Percentiles rank a stretch among this genome's conserved stretches.
Evolutionary conservation across 2,888 invertebrate species (phyloP).

Genomic region (Chalcosyrphus nemorum): DNA sequence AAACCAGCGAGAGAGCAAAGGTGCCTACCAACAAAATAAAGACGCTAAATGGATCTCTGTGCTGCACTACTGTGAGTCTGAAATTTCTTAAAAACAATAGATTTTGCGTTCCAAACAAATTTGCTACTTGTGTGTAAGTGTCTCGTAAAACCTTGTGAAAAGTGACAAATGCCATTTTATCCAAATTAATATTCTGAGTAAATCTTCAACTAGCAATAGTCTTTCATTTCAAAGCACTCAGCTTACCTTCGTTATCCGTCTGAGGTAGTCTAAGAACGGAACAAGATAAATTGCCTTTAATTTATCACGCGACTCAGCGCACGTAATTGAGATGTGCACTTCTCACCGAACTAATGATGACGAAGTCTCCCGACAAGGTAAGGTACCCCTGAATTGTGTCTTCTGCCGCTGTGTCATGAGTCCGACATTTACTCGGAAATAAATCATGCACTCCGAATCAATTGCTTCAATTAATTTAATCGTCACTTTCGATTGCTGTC

Average conservation of each 20-base stretch:
- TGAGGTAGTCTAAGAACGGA: neutral
- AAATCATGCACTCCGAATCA: slow-evolving; percentile 68
- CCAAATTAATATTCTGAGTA: too few species aligned
- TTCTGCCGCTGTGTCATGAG: slow-evolving; percentile 25
- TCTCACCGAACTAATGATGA: slow-evolving; percentile 3
- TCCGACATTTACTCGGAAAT: slow-evolving; percentile 54
- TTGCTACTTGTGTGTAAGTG: too few species aligned
- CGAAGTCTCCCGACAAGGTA: slow-evolving; percentile 42
- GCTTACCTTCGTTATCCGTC: neutral
- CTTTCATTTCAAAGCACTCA: neutral
- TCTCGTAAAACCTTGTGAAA: too few species aligned
- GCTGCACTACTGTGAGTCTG: too few species aligned
- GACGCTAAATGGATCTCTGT: too few species aligned
- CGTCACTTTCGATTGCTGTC: slow-evolving; percentile 59
- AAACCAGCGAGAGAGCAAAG: too few species aligned
- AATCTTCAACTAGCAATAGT: too few species aligned
- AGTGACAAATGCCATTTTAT: too few species aligned
- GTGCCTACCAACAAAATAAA: too few species aligned
- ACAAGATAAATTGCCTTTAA: neutral
- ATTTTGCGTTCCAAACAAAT: too few species aligned
- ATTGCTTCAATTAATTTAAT: slow-evolving; percentile 70
- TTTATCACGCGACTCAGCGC: slow-evolving; percentile 22
- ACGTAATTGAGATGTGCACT: slow-evolving; percentile 34
- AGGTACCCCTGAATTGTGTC: neutral
- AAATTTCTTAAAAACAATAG: too few species aligned